Evolutionary conservation across 2,888 invertebrate species (phyloP), one percentile per base, ranked within the genome.

Genomic region (Theristus sp.): DNA sequence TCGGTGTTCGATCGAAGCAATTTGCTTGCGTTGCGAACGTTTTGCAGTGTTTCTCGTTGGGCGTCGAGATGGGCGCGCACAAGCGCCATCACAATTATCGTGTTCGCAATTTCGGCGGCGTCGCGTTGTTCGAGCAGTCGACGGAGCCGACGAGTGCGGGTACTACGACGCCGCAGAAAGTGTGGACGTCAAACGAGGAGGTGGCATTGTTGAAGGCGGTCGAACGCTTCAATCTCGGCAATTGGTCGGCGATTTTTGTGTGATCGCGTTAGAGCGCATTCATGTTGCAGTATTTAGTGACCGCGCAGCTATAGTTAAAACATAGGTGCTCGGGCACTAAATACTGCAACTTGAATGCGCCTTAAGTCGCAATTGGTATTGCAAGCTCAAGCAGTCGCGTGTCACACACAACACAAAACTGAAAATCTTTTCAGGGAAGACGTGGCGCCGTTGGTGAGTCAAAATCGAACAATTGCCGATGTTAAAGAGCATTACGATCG

Each of bases 151-250:
- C 49, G 10, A 38, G 38, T 38, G 38, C 38, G 10, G 38, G 10
- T 38, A 38, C 38, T 13, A 13, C 38, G 38, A 38, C 10, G 10
- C 10, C 20, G n/a, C 20, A 24, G 6, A 17, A 49, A 10, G 10
- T 24, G 25, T 62, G 60, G 62, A 20, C 26, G 6, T 13, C 38
- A 3, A 28, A 3, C 2, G 62, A 60, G 25, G 62, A 62, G 29
- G n/a, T 58, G 22, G 58, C 58, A 1, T 47, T 62, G 60, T 25
- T 62, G 31, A 60, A 62, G 27, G 56, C 60, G 22, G 61, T 61
- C 6, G 62, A 62, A 27, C 46, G 61, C n/a, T 62, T 56, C 46
- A 62, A 62, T 61, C 38, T 62, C 13, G 62, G 62, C 17, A 62
- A 62, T 30, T 62, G 62, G 62, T 58, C 1, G 31, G 38, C 17